Evolutionary conservation across 2,888 invertebrate species (phyloP).

Genomic region (Bugula neritina): DNA sequence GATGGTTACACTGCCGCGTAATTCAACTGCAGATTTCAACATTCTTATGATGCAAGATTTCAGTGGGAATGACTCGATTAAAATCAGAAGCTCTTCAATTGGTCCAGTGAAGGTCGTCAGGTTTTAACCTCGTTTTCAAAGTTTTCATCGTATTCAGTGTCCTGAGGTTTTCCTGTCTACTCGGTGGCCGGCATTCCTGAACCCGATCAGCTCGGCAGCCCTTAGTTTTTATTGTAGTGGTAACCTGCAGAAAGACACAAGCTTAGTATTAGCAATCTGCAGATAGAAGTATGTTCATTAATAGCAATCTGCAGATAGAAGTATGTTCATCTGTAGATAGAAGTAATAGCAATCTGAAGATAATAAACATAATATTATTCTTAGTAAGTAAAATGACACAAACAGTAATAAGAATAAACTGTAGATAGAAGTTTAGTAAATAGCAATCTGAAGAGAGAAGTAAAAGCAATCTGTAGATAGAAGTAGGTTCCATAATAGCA

Average conservation of each 20-base stretch:
- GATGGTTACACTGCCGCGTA: too few relatives aligned
- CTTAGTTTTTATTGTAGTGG: conserved; percentile 21
- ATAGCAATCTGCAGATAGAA: background rate
- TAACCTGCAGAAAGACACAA: background rate
- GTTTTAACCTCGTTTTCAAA: conserved; percentile 46
- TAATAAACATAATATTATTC: background rate
- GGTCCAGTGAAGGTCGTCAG: conserved; percentile 47
- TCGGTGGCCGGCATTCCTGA: background rate
- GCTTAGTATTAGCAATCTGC: background rate
- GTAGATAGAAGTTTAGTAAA: too few relatives aligned
- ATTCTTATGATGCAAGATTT: too few relatives aligned
- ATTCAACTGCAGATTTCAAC: too few relatives aligned
- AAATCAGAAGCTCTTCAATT: background rate
- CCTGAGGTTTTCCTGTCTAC: conserved; percentile 33
- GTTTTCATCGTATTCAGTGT: conserved; percentile 48
- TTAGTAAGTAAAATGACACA: background rate
- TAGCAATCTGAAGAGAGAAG: too few relatives aligned
- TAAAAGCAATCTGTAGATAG: too few relatives aligned
- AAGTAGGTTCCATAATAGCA: too few relatives aligned
- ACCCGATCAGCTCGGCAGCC: background rate
- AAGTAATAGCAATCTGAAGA: background rate
- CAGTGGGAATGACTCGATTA: too few relatives aligned
- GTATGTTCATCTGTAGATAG: background rate
- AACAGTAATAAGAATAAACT: background rate
- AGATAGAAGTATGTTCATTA: background rate